phyloP scores from a whole-genome alignment of 2,888 invertebrate genomes.

The Chorisops tibialis region DNA sequence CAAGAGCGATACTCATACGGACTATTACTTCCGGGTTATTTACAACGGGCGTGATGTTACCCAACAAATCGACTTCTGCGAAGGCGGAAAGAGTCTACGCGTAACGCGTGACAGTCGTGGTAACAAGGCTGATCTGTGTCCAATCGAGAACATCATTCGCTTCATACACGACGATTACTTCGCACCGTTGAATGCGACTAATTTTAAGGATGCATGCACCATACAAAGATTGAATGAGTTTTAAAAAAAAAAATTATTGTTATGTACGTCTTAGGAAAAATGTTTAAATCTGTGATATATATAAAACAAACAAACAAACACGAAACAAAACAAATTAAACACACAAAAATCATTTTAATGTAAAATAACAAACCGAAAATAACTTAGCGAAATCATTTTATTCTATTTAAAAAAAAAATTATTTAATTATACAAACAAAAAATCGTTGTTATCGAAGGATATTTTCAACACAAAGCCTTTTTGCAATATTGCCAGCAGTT shows the following conservation, averaged over 20 bases:
- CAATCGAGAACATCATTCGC: slow-evolving; percentile 81
- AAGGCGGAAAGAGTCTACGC: slow-evolving; percentile 56
- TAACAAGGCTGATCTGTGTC: slow-evolving; percentile 66
- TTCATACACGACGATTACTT: slow-evolving; percentile 88
- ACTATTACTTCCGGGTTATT: slow-evolving; percentile 77
- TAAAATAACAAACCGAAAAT: too few relatives aligned
- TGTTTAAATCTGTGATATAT: slow-evolving; percentile 3
- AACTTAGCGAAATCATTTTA: too few relatives aligned
- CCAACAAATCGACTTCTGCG: slow-evolving; percentile 75
- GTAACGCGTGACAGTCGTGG: slow-evolving; percentile 54
- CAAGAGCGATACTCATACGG: slow-evolving; percentile 60
- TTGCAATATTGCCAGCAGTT: too few relatives aligned
- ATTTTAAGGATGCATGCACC: slow-evolving; percentile 80
- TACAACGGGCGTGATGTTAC: slow-evolving; percentile 87
- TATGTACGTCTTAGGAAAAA: not conserved
- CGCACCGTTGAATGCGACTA: slow-evolving; percentile 75
- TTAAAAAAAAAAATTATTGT: slow-evolving; percentile 32
- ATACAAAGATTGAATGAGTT: slow-evolving; percentile 49
- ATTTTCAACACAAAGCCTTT: too few relatives aligned
- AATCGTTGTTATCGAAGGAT: too few relatives aligned
- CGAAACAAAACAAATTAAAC: slow-evolving; percentile 13
- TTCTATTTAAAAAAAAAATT: too few relatives aligned
- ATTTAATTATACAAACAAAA: too few relatives aligned
- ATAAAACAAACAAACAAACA: not conserved
- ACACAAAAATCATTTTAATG: slow-evolving; percentile 16